A percentile compares a stretch with the other conserved stretches of the same genome.
Conservation (phyloP, 2,797 vertebrate genomes). For the Hafferia zeledoni region DNA sequence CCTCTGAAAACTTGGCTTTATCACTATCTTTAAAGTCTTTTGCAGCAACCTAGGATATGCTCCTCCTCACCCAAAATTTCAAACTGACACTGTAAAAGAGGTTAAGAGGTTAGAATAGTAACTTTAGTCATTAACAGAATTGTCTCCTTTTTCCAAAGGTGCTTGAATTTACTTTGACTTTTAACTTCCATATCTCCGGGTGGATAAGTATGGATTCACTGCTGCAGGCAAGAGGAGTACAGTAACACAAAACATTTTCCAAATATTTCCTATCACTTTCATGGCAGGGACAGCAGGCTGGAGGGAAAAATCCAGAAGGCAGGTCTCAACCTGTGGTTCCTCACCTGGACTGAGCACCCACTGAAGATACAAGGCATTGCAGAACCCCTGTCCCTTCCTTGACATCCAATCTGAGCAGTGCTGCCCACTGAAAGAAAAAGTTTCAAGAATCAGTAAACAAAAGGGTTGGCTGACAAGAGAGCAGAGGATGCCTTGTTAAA, state of each 20-base stretch:
- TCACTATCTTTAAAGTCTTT: neutral
- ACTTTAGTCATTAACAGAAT: neutral
- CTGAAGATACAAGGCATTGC: neutral
- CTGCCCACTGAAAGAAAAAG: neutral
- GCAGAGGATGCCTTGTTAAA: neutral
- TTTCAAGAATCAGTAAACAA: neutral
- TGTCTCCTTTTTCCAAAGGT: neutral
- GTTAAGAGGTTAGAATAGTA: neutral
- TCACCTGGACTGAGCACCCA: neutral
- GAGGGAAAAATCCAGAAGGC: neutral
- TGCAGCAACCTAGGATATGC: neutral
- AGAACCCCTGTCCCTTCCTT: neutral
- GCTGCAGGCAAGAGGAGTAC: neutral
- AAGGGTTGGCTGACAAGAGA: neutral
- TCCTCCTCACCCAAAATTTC: neutral
- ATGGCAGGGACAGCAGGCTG: neutral
- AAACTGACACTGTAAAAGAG: neutral
- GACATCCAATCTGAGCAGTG: neutral
- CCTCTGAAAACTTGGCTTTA: neutral
- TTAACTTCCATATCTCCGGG: neutral
- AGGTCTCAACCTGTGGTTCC: neutral
- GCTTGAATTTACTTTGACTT: neutral
- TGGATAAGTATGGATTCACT: neutral
- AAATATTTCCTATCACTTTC: neutral
- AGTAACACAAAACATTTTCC: neutral